These are phyloP conservation scores for Agonopterix subpropinquella DNA, from an alignment of 2,888 invertebrate species.

Conservation along the genomic window DNA sequence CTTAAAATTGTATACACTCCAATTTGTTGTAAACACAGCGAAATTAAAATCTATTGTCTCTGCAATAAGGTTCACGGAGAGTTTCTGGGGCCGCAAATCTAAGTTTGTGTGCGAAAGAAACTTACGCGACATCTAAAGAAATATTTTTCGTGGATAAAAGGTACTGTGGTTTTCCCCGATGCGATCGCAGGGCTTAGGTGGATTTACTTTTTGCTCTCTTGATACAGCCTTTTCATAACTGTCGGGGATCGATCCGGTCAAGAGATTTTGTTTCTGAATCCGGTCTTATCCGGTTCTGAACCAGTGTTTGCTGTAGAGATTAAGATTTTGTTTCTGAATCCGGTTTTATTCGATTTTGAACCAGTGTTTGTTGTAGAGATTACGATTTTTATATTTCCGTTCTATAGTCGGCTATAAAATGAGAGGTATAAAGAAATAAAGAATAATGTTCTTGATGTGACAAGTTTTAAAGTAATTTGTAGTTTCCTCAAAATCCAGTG, in stretches of 20 bases:
- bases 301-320: too few species aligned
- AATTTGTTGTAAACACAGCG: slow-evolving; percentile 3
- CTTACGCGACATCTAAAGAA: slow-evolving; percentile 54
- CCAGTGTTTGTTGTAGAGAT: too few species aligned
- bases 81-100: slow-evolving; percentile 11
- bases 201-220: slow-evolving; percentile 45
- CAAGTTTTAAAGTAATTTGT: too few species aligned
- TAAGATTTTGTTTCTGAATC: slow-evolving; percentile 50
- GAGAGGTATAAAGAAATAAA: too few species aligned
- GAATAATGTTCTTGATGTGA: too few species aligned
- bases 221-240: slow-evolving; percentile 65
- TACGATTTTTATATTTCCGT: slow-evolving; percentile 28
- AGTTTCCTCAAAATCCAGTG: too few species aligned
- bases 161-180: slow-evolving; percentile 49
- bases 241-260: slow-evolving; percentile 55
- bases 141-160: slow-evolving; percentile 55
- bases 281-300: slow-evolving; percentile 33
- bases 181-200: slow-evolving; percentile 44
- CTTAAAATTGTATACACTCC: slow-evolving; percentile 21
- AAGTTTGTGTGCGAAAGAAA: slow-evolving; percentile 31
- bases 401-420: too few species aligned
- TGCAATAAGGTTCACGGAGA: slow-evolving; percentile 1
- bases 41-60: slow-evolving; percentile 22
- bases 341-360: slow-evolving; percentile 33
- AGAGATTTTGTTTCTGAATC: slow-evolving; percentile 53